These are phyloP conservation scores for Ypsolopha scabrella DNA, from an alignment of 2,888 invertebrate species.

Conservation along the genomic window DNA sequence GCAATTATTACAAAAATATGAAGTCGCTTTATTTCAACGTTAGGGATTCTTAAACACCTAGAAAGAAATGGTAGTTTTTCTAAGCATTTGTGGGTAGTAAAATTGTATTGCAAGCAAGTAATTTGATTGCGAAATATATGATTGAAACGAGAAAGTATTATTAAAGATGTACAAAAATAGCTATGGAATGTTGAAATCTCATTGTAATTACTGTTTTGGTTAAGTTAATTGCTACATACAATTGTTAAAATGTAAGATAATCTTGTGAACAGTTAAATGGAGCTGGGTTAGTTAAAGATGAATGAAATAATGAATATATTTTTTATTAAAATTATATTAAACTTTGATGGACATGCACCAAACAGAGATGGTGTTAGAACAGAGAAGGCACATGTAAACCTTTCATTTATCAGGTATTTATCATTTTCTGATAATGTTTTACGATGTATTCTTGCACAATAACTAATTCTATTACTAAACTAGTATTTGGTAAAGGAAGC, in stretches of 20 bases:
- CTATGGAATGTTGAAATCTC: constrained; percentile 3
- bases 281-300: neutral
- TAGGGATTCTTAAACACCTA: too few species aligned
- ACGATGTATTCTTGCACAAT: too few species aligned
- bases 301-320: neutral
- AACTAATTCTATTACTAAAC: neutral
- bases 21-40: neutral
- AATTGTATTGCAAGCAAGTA: neutral
- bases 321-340: neutral
- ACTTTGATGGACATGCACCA: neutral
- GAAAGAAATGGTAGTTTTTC: too few species aligned
- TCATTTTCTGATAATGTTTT: neutral
- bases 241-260: neutral
- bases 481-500: constrained; percentile 3
- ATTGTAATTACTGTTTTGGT: neutral
- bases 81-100: neutral
- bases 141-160: neutral
- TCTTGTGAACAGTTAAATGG: neutral
- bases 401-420: neutral
- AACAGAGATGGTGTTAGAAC: neutral
- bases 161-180: neutral
- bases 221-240: neutral
- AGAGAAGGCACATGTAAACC: neutral
- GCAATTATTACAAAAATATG: constrained; percentile 1
- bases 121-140: too few species aligned